Percentiles rank a stretch among this genome's conserved stretches.
These are phyloP conservation scores for Phalacrocorax pelagicus DNA, from an alignment of 2,113 vertebrate genomes.

Conservation along the genomic window DNA sequence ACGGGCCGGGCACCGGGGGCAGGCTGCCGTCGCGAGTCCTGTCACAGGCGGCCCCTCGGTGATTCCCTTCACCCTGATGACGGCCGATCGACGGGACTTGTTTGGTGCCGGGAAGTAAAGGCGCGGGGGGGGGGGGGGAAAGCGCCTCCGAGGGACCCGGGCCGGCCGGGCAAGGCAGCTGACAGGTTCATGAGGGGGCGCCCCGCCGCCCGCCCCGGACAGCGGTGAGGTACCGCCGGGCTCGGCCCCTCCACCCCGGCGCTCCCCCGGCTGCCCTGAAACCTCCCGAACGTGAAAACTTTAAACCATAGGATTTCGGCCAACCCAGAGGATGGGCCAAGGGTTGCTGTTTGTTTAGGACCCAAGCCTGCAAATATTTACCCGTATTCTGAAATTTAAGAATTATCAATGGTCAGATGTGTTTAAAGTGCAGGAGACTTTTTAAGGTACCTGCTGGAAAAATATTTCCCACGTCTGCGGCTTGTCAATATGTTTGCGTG, in stretches of 20 bases:
- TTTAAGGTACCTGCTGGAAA: neutral
- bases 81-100: neutral
- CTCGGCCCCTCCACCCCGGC: neutral
- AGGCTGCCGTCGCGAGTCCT: neutral
- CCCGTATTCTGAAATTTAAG: neutral
- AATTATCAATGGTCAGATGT: neutral
- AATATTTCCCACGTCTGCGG: neutral
- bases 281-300: neutral
- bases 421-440: neutral
- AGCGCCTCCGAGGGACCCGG: neutral
- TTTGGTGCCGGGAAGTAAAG: neutral
- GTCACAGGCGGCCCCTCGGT: neutral
- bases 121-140: rapidly evolving
- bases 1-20: neutral
- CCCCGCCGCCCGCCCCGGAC: neutral
- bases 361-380: neutral
- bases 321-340: neutral
- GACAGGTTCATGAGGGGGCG: neutral
- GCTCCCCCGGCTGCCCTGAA: neutral
- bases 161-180: neutral
- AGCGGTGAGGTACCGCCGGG: too few relatives aligned
- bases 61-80: neutral
- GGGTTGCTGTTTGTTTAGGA: neutral
- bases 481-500: neutral
- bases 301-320: neutral